Base-by-base conservation (phyloP, 2,888 invertebrate species). In the Diaperis boleti region DNA sequence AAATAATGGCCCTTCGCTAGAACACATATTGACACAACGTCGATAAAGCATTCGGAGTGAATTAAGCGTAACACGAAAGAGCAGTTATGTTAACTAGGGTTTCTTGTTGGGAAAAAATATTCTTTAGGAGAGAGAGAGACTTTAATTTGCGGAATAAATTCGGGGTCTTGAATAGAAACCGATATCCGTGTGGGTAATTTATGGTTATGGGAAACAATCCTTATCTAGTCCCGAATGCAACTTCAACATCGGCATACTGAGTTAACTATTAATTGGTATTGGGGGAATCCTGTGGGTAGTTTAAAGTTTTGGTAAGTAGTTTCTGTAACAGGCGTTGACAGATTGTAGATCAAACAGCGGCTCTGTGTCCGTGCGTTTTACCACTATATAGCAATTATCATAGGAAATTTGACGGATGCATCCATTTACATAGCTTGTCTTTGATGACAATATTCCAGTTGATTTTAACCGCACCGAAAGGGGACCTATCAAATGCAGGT, bases 11-110 rank as follows among this genome's bases (percentile, higher is more conserved):
- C 37, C 37, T 52, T 35, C 37, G 22, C 37, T 20, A 37, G 35
- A 37, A 52, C 37, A 52, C 37, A 52, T 52, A 52, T 52, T 52
- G 52, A 52, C 52, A 52, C 22, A 39, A 39, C 20, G 49, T 50
- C 35, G 49, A 50, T 50, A 35, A 50, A 50, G 35, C 49, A 50
- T 50, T 50, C 35, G 35, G 10, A 26, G 14, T 37, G 17, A 50
- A 50, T 50, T 50, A 50, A 50, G 18, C 20, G 14, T 15, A 52
- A 20, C 52, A 37, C 26, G 26, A 37, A 52, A 35, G 52, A 52
- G 14, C 37, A 52, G 33, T 49, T 49, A 35, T 35, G 49, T 35
- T 49, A 35, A 37, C 13, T 22, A 37, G 13, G 17, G 31, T 18
- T 18, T 49, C 33, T 49, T 18, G 22, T 13, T 15, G 14, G 15